These are phyloP conservation scores for Pogonomyrmex californicus DNA, from an alignment of 1,140 invertebrate genomes.

Conservation along the genomic window DNA sequence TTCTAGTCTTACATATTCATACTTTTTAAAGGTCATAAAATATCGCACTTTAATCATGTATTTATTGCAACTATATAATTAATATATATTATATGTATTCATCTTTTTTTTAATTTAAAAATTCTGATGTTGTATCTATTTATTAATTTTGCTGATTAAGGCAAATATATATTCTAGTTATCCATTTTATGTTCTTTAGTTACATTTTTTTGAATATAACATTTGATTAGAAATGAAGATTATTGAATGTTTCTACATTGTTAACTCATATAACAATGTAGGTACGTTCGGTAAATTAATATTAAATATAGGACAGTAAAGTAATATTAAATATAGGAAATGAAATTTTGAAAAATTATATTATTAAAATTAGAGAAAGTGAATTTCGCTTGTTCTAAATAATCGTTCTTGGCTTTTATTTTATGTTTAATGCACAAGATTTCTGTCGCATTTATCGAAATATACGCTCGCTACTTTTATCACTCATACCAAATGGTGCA, in stretches of 20 bases:
- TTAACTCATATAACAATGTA: not conserved
- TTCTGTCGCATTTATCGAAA: slow-evolving; percentile 16
- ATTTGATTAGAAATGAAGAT: slow-evolving; percentile 1
- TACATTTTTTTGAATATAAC: not conserved
- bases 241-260: not conserved
- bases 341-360: not conserved
- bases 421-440: slow-evolving; percentile 33
- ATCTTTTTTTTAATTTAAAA: slow-evolving; percentile 36
- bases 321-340: not conserved
- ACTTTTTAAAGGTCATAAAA: slow-evolving; percentile 28
- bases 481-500: slow-evolving; percentile 17
- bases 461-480: slow-evolving; percentile 31
- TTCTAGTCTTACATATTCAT: slow-evolving; percentile 45
- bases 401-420: not conserved
- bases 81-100: not conserved
- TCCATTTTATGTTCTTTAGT: not conserved
- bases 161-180: not conserved
- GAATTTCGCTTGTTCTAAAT: slow-evolving; percentile 23
- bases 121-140: slow-evolving; percentile 20
- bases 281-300: slow-evolving; percentile 6
- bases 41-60: slow-evolving; percentile 17
- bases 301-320: not conserved
- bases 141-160: not conserved
- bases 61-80: slow-evolving; percentile 25
- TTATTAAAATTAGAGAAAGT: not conserved